Base-by-base conservation (phyloP, 2,888 invertebrate genomes). In the Masnerella sp. region DNA sequence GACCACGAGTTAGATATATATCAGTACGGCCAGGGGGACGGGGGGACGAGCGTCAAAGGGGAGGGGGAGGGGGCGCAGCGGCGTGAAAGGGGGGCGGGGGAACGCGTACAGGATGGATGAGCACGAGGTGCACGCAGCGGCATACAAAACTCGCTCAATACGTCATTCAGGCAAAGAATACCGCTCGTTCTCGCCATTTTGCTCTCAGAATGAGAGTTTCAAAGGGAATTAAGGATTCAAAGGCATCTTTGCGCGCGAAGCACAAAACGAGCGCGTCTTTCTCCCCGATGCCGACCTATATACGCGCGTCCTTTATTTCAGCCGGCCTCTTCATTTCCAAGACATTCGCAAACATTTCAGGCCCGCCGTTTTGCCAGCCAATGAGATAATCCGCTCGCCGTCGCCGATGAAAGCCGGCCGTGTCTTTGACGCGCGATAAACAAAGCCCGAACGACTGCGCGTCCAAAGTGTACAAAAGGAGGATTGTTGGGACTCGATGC, bases 211-310 rank as follows among this genome's bases (percentile, higher is more conserved):
- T 86, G 84, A 86, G 84, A 86, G 84, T 86, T 87, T 87, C 86
- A 87, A 86, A 87, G 85, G 86, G 85, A 87, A 87, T 87, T 87
- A 86, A 86, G 86, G 85, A 86, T 86, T 87, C 87, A 87, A 86
- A 87, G 85, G 85, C 85, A 85, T 86, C 86, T 86, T 87, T 85
- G 84, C 86, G 80, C 82, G 79, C 75, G 61, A 79, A 80, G 81
- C 81, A 85, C 85, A 85, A 86, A 85, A 85, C 83, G 82, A 77
- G 78, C 65, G 52, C 78, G 76, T 79, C 72, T 47, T 36, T 64
- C 67, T 59, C 56, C 68, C 58, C 43, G 54, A 40, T 61, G n/a
- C 54, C 70, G 62, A 70, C 70, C 70, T 70, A 70, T 62, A 70
- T 70, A 70, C 42, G 42, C 36, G 11, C 36, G 52, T 61, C 61